These are phyloP conservation scores for Brachionichthys hirsutus DNA, from an alignment of 2,113 vertebrate species.

Conservation along the genomic window DNA sequence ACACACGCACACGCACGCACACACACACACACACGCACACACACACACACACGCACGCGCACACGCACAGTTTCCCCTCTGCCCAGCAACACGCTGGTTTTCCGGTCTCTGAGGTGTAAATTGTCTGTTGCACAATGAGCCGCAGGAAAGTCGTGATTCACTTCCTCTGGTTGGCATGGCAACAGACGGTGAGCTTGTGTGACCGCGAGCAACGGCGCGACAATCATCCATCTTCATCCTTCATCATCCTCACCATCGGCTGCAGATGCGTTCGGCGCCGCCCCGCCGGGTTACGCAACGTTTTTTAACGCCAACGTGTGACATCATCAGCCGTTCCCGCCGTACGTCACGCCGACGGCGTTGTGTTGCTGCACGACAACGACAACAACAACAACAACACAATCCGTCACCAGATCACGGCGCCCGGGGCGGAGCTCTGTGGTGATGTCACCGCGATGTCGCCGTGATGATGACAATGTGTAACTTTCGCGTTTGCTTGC, in stretches of 20 bases:
- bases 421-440: too few species aligned
- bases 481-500: too few species aligned
- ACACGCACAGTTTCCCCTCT: slow-evolving; percentile 20
- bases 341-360: too few species aligned
- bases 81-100: slow-evolving; percentile 31
- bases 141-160: slow-evolving; percentile 67
- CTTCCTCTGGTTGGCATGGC: slow-evolving; percentile 71
- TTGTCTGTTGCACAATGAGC: slow-evolving; percentile 43
- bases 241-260: slow-evolving; percentile 3
- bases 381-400: too few species aligned
- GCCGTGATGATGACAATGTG: too few species aligned
- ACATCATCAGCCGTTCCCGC: slow-evolving; percentile 36
- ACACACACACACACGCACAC: slow-evolving; percentile 5
- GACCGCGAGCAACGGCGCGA: background rate
- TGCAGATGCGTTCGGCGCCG: slow-evolving; percentile 19
- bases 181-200: slow-evolving; percentile 53
- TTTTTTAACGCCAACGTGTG: slow-evolving; percentile 31
- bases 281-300: slow-evolving; percentile 18
- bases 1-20: background rate
- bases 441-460: too few species aligned
- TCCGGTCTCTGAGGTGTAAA: slow-evolving; percentile 5
- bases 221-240: slow-evolving; percentile 7
- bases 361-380: too few species aligned
- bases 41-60: slow-evolving; percentile 15
- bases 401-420: too few species aligned